Percentiles rank a stretch among this genome's conserved stretches.
Conservation (phyloP, 2,888 invertebrate genomes). For the Muscina levida region DNA sequence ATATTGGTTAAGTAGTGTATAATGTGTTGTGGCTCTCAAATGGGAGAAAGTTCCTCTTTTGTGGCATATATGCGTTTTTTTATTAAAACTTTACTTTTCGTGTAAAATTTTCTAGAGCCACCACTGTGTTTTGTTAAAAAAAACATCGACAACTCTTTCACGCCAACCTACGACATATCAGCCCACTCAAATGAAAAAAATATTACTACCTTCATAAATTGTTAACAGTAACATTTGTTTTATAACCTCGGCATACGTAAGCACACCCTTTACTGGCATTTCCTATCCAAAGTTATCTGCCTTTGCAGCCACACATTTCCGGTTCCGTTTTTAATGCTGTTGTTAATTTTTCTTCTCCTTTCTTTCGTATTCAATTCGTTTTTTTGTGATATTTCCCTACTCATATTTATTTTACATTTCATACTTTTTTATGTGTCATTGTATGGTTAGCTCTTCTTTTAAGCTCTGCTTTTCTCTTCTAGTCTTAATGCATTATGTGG, state of each 20-base stretch:
- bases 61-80: no score
- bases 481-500: no score
- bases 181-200: no score
- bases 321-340: conserved; percentile 31
- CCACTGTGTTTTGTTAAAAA: no score
- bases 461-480: neutral
- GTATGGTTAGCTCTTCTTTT: neutral
- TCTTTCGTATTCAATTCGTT: no score
- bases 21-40: no score
- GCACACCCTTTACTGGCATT: conserved; percentile 2
- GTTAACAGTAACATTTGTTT: conserved; percentile 16
- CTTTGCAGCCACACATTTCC: conserved; percentile 41
- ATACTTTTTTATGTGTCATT: neutral
- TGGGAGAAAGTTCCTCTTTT: no score
- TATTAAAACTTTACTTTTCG: no score
- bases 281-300: conserved; percentile 23
- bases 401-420: neutral
- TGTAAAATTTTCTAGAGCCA: no score
- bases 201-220: conserved; percentile 24
- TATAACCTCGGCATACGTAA: neutral
- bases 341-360: conserved; percentile 9
- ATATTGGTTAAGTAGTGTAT: no score
- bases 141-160: no score
- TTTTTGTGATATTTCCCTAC: neutral
- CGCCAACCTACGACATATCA: no score